Conservation (phyloP, 2,797 vertebrate genomes). For the Sebastolobus altivelis region DNA sequence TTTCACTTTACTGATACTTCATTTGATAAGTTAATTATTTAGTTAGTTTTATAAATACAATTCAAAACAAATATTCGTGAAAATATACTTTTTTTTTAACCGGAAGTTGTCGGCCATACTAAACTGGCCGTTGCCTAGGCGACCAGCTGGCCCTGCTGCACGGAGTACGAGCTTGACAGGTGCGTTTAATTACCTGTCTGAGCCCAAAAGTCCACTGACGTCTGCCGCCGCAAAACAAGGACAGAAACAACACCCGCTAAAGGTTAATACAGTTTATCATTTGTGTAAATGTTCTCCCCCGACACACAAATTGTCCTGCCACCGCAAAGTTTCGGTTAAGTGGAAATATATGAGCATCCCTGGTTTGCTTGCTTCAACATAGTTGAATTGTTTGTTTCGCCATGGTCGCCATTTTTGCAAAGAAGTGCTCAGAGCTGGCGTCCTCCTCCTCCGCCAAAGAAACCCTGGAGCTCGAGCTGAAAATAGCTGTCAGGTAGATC, state of each 20-base stretch:
- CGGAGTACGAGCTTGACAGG: conserved; percentile 56
- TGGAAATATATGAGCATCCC: too few relatives aligned
- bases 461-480: background rate
- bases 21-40: background rate
- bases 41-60: background rate
- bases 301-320: background rate
- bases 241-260: conserved; percentile 2
- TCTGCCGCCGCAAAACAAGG: conserved; percentile 29
- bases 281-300: background rate
- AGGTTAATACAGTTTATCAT: background rate
- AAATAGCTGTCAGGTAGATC: conserved; percentile 4
- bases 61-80: background rate
- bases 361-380: background rate
- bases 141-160: conserved; percentile 30
- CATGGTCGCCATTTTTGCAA: conserved; percentile 17
- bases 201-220: conserved; percentile 45
- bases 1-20: background rate
- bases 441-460: background rate
- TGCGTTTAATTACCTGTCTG: conserved; percentile 66
- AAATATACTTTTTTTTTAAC: background rate
- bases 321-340: background rate
- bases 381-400: background rate
- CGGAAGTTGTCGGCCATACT: background rate
- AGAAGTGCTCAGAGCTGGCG: background rate
- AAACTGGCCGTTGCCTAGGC: conserved; percentile 40